Conservation (phyloP, 1,140 invertebrate genomes). For the Agrilus planipennis region DNA sequence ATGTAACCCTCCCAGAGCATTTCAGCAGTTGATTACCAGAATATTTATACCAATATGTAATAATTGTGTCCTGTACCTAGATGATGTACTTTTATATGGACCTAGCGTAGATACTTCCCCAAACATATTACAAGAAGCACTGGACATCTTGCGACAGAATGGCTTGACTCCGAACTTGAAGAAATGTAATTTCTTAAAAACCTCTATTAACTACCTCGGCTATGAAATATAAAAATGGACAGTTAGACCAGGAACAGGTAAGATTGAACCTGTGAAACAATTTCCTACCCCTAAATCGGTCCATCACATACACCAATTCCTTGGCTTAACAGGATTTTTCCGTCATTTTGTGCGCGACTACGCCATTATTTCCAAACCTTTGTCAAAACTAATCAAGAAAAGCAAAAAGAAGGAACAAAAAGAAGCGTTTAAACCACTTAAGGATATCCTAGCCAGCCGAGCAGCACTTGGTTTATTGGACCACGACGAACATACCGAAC, state of each 20-base stretch:
- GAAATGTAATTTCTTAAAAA: conserved; percentile 1
- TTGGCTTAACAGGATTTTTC: conserved; percentile 22
- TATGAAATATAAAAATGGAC: conserved; percentile 1
- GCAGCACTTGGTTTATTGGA: conserved; percentile 1
- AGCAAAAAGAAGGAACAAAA: conserved; percentile 1
- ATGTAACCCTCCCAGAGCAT: conserved; percentile 23
- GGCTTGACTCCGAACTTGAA: conserved; percentile 12
- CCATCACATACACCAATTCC: conserved; percentile 10
- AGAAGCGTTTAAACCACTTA: not conserved
- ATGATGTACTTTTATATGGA: too few relatives aligned
- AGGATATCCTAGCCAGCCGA: not conserved
- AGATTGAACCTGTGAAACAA: not conserved
- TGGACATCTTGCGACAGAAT: conserved; percentile 8
- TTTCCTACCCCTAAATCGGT: not conserved
- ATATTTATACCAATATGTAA: conserved; percentile 20
- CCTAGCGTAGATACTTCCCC: conserved; percentile 27
- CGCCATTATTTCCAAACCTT: conserved; percentile 11
- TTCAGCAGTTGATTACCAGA: conserved; percentile 21
- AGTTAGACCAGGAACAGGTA: conserved; percentile 1
- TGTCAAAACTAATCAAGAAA: conserved; percentile 10
- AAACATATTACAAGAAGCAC: conserved; percentile 16
- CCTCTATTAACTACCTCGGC: conserved; percentile 5
- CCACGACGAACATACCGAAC: conserved; percentile 12
- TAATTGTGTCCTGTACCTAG: conserved; percentile 11
- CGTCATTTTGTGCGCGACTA: conserved; percentile 18